Evolutionary conservation across 2,113 vertebrate species (phyloP).

Genomic region (Coracopsis vasa): DNA sequence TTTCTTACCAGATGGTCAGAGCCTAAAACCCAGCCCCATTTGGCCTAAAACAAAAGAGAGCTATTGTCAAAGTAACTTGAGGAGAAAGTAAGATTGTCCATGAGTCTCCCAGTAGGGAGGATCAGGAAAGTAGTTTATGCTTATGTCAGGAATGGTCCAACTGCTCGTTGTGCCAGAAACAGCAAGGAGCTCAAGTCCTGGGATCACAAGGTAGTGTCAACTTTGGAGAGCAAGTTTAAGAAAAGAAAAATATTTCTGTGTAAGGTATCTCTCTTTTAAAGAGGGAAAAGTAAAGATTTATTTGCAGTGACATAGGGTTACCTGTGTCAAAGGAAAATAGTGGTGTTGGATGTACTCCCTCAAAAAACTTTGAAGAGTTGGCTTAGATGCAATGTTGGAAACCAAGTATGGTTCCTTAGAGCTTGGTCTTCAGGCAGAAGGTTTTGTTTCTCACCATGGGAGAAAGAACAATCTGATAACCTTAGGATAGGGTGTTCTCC

Average conservation of each 20-base stretch:
- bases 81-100: neutral
- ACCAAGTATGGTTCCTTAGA: neutral
- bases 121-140: neutral
- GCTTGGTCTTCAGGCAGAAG: neutral
- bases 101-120: neutral
- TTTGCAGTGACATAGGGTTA: neutral
- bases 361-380: neutral
- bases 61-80: neutral
- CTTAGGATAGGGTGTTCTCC: neutral
- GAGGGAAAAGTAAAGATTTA: neutral
- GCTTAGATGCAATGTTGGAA: neutral
- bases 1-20: neutral
- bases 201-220: neutral
- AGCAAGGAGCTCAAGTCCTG: neutral
- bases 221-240: neutral
- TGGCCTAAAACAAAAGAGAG: neutral
- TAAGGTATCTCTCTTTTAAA: neutral
- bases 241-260: neutral
- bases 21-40: neutral
- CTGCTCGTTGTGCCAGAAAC: neutral
- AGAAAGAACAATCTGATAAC: neutral
- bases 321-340: neutral
- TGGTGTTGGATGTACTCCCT: neutral
- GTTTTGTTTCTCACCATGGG: neutral
- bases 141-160: neutral